Conservation (phyloP, 2,888 invertebrate genomes). For the Drosophila subsilvestris region DNA sequence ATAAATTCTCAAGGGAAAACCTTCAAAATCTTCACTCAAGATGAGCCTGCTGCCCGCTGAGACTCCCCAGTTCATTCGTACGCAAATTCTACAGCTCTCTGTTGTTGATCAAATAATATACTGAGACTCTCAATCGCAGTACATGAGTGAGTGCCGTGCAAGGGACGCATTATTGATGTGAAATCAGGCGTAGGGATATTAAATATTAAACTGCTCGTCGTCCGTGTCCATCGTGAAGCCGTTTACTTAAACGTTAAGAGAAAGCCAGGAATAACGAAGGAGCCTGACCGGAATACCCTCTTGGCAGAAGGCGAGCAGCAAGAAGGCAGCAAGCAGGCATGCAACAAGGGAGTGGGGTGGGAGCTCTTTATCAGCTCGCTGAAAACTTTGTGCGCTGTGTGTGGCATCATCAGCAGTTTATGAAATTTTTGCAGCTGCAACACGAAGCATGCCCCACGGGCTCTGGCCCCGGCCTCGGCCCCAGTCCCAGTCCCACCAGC, state of each 20-base stretch:
- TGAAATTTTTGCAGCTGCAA: conserved; percentile 55
- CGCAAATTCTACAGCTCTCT: too few species aligned
- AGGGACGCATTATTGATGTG: conserved; percentile 10
- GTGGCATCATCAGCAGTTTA: conserved; percentile 51
- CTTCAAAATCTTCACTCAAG: too few species aligned
- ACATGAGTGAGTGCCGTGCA: not conserved
- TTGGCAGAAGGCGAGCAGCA: not conserved
- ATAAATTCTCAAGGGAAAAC: too few species aligned
- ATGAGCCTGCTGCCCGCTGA: too few species aligned
- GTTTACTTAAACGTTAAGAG: not conserved
- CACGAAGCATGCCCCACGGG: conserved; percentile 35
- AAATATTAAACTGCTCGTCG: conserved; percentile 6
- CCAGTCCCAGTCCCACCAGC: not conserved
- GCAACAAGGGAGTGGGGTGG: not conserved
- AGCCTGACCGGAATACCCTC: conserved; percentile 3
- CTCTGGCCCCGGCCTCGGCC: not conserved
- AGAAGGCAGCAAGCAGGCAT: too few species aligned
- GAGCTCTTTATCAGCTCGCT: conserved; percentile 7
- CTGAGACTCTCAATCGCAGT: not conserved
- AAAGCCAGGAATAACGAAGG: not conserved
- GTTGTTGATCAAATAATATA: too few species aligned
- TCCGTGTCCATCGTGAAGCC: conserved; percentile 7
- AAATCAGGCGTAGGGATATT: conserved; percentile 1
- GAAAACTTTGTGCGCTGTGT: conserved; percentile 40
- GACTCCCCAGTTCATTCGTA: too few species aligned